Conservation (phyloP, 2,888 invertebrate species). For the Tethea ocularis region DNA sequence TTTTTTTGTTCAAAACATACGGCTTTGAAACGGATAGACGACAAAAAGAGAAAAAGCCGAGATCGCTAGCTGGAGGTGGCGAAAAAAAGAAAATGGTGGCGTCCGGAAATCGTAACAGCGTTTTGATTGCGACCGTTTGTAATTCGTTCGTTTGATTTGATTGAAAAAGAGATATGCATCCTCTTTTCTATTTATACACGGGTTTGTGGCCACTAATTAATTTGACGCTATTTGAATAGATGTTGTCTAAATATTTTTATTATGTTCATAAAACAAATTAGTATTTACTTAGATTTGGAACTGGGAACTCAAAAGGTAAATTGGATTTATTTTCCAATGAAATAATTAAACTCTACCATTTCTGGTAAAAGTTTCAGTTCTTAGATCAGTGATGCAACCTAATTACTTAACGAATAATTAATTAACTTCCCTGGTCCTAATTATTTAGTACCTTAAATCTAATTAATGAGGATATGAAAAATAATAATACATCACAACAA, state of each 20-base stretch:
- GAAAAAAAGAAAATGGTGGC: constrained; percentile 54
- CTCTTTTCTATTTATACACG: constrained; percentile 23
- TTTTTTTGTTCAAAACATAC: constrained; percentile 68
- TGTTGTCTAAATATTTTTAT: not conserved
- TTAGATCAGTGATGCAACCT: too few relatives aligned
- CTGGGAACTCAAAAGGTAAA: too few relatives aligned
- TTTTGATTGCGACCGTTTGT: constrained; percentile 63
- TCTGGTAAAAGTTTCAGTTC: too few relatives aligned
- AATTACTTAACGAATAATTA: too few relatives aligned
- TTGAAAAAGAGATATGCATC: constrained; percentile 49
- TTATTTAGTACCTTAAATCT: too few relatives aligned
- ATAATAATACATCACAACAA: not conserved
- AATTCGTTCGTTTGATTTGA: constrained; percentile 59
- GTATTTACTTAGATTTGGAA: too few relatives aligned
- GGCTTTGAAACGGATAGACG: constrained; percentile 62
- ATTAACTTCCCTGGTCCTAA: too few relatives aligned
- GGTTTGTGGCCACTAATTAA: constrained; percentile 15
- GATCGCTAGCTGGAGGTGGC: constrained; percentile 57
- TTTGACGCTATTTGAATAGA: constrained; percentile 11
- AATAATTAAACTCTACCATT: too few relatives aligned
- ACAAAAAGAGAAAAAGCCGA: constrained; percentile 55
- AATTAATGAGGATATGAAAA: not conserved
- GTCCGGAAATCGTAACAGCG: constrained; percentile 69
- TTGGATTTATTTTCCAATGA: too few relatives aligned
- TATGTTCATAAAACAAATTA: not conserved